Conservation (phyloP, 2,113 vertebrate genomes). For the Hyperopisus bebe region DNA sequence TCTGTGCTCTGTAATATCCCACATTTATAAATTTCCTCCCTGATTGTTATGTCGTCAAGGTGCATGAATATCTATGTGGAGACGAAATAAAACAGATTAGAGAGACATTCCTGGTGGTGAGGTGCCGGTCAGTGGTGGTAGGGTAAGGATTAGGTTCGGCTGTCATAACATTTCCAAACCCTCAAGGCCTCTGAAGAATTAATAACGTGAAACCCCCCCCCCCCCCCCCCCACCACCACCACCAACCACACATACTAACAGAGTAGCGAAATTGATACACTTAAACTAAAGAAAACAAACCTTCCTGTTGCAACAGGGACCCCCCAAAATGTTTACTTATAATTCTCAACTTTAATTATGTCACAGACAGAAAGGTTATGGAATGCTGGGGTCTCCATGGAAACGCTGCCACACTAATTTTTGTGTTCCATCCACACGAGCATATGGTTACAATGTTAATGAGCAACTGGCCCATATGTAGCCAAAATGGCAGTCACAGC, state of each 20-base stretch:
- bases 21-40: neutral
- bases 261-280: neutral
- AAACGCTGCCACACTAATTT: neutral
- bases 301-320: neutral
- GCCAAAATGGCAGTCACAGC: neutral
- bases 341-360: neutral
- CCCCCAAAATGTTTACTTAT: neutral
- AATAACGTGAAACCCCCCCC: neutral
- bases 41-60: neutral
- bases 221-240: neutral
- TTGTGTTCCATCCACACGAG: neutral
- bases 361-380: neutral
- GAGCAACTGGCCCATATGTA: neutral
- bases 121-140: neutral
- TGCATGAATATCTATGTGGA: neutral
- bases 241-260: neutral
- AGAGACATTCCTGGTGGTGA: neutral
- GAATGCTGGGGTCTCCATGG: neutral
- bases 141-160: neutral
- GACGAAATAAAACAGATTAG: neutral
- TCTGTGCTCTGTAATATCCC: neutral
- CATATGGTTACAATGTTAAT: neutral
- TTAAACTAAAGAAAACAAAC: neutral
- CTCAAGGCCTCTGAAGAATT: neutral
- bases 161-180: neutral